A percentile compares a stretch with the other conserved stretches of the same genome.
Conservation (phyloP, 2,797 vertebrate species). For the Poecilia gillii region DNA sequence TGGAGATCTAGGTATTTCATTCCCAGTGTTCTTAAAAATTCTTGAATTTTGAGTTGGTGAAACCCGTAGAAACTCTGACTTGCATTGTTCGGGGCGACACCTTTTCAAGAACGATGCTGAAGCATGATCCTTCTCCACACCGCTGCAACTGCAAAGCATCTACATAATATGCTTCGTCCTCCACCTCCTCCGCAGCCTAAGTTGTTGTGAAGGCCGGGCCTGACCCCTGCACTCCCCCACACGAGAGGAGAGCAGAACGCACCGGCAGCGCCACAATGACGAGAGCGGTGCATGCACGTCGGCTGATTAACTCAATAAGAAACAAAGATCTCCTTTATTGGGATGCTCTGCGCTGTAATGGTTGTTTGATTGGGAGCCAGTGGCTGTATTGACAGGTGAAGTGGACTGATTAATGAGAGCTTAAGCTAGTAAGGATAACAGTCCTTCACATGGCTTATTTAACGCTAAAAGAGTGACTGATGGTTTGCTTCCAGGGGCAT, state of each 20-base stretch:
- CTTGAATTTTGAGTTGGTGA: no score
- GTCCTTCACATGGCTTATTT: slow-evolving; percentile 80
- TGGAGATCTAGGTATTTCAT: no score
- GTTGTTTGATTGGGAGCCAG: slow-evolving; percentile 78
- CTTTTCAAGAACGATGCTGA: slow-evolving; percentile 56
- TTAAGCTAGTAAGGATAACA: slow-evolving; percentile 85
- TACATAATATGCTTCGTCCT: slow-evolving; percentile 60
- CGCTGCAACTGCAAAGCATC: slow-evolving; percentile 61
- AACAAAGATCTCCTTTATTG: slow-evolving; percentile 76
- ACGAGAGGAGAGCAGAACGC: slow-evolving; percentile 50
- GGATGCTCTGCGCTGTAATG: slow-evolving; percentile 76
- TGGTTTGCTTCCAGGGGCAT: slow-evolving; percentile 58
- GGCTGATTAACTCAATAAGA: slow-evolving; percentile 78
- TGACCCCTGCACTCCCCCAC: slow-evolving; percentile 63
- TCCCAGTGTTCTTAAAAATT: no score
- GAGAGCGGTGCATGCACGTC: slow-evolving; percentile 40
- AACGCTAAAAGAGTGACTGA: slow-evolving; percentile 78
- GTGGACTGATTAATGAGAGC: slow-evolving; percentile 84
- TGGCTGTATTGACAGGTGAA: slow-evolving; percentile 81
- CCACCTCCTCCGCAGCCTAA: slow-evolving; percentile 63
- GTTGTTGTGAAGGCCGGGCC: slow-evolving; percentile 49
- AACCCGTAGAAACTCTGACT: slow-evolving; percentile 17
- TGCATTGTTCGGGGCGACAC: slow-evolving; percentile 52
- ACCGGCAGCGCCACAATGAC: slow-evolving; percentile 48
- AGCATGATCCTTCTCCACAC: slow-evolving; percentile 50